Evolutionary conservation across 2,888 invertebrate species (phyloP), one percentile per base, ranked within the genome.

Genomic region (Agapostemon virescens): DNA sequence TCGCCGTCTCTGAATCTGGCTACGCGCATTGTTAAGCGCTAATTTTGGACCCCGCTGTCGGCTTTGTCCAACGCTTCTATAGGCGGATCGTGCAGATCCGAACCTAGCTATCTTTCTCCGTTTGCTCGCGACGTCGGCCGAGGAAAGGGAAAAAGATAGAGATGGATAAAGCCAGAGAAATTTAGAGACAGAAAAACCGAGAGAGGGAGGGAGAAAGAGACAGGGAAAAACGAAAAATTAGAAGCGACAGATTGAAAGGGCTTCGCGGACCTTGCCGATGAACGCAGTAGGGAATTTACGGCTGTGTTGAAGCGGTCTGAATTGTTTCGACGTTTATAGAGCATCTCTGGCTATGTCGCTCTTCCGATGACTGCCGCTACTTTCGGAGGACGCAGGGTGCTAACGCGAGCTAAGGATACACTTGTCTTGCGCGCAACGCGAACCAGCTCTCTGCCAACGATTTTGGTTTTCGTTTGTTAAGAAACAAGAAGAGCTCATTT

Each of bases 1-100:
- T 55, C 55, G 26, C 26, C 89, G 79, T 86, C 88, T 83, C 88
- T 89, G 89, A 91, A 91, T 88, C 90, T 88, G 89, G 89, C 89
- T 91, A 89, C 90, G 90, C 89, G 90, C 91, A 92, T 92, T 92
- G 92, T 92, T 92, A 86, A 87, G 85, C 84, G 90, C 90, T 92
- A 92, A 92, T 92, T 92, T 92, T 92, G 92, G 92, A 88, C 85
- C 74, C 77, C 84, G 87, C 86, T 89, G 89, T 85, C 89, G 88
- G 88, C 90, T 90, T 92, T 92, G 90, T 92, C 90, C 90, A 90
- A 88, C 85, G 87, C 81, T 85, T 85, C 82, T 86, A 86, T 87
- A 87, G 87, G 81, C 86, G 86, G 87, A 87, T 87, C 86, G 85
- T 74, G 76, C 68, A 73, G 84, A 86, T 86, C 73, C 85, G 84